Percentiles rank a stretch among this genome's conserved stretches.
Evolutionary conservation across 2,888 invertebrate species (phyloP).

Genomic region (Rhodophaea formosa): DNA sequence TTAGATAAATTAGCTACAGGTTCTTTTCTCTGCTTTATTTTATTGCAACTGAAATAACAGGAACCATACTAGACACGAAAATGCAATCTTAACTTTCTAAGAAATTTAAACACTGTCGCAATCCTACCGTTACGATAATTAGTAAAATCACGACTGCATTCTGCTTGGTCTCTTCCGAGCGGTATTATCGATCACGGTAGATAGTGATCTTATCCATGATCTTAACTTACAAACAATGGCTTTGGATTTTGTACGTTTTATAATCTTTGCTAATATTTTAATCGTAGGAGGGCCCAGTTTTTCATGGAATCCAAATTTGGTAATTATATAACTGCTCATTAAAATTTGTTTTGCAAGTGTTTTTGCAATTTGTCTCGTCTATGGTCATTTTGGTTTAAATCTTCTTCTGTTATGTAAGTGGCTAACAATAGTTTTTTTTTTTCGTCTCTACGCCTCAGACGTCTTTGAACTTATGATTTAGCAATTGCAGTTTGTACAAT

Average conservation of each 20-base stretch:
- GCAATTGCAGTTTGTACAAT: no score
- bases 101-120: constrained; percentile 56
- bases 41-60: background rate
- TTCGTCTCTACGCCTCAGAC: no score
- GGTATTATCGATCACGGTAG: constrained; percentile 64
- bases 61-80: background rate
- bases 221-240: constrained; percentile 50
- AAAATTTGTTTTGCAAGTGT: no score
- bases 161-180: constrained; percentile 67
- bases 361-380: no score
- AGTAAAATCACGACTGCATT: constrained; percentile 72
- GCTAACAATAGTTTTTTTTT: no score
- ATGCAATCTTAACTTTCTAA: background rate
- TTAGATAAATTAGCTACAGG: no score
- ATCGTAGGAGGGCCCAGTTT: background rate
- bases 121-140: constrained; percentile 70
- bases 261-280: background rate
- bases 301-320: background rate
- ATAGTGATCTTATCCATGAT: constrained; percentile 61
- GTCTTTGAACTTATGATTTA: no score
- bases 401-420: no score
- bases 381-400: no score
- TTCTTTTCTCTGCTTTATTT: no score
- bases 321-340: background rate
- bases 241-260: constrained; percentile 36